Base-by-base conservation (phyloP, 2,888 invertebrate species). In the Campoletis raptor region DNA sequence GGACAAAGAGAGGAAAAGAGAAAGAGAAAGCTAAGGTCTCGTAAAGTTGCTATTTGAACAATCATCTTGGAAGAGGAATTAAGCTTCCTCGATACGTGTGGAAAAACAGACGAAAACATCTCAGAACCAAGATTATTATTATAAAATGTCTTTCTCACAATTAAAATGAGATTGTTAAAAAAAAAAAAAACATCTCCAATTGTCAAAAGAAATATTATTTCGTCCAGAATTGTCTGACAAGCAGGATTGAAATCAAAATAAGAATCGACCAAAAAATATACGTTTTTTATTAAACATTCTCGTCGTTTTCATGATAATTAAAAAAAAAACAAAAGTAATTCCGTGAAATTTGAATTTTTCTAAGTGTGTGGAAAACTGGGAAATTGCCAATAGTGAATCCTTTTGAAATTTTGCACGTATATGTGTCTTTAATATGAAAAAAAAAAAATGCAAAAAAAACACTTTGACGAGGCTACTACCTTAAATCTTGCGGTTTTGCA, bases 41-140 rank as follows among this genome's bases (percentile, higher is more conserved):
- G 82, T 88, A 89, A 89, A 87, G 77, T 78, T 81, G 78, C 81
- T 74, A 83, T 88, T 87, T 87, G 81, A 89, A 80, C 88, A 87
- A 89, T 88, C 87, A 89, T 89, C 85, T 88, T 77, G 61, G 78
- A 52, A 24, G 79, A 45, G 76, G 83, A 78, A 81, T 81, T 78
- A 72, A 76, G 76, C 80, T 73, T 84, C 77, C 77, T 86, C 48
- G 54, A 79, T 81, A 83, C 77, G 74, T 52, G 61, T 10, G 64
- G 54, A 40, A 10, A 30, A 15, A 40, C 48, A 40, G 69, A 67
- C 9, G 10, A 30, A 36, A 69, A 30, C 18, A 52, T 36, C 30
- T 7, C 30, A 42, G 18, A 64, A 45, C 15, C 18, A 67, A 78
- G 24, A 37, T 30, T 37, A n/a, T 45, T 12, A 18, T 36, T 3